Evolutionary conservation across 2,888 invertebrate species (phyloP).

Genomic region (Bedellia somnulentella): DNA sequence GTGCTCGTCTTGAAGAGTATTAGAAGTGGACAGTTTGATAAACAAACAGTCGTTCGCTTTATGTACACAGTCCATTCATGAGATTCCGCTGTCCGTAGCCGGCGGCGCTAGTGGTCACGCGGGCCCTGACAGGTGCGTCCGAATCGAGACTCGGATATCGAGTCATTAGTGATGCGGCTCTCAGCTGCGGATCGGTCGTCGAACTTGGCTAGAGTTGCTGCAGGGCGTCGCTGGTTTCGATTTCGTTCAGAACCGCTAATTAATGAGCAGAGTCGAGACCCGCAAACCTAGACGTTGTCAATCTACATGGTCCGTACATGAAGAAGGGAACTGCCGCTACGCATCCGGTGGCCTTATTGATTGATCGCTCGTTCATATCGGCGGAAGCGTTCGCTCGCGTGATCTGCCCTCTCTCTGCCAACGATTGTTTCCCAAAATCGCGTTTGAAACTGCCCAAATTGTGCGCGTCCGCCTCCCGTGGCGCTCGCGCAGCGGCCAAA

Average conservation of each 20-base stretch:
- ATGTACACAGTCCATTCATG: slow-evolving; percentile 44
- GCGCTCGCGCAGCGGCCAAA: slow-evolving; percentile 24
- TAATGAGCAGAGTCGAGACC: no score
- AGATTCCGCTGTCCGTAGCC: slow-evolving; percentile 37
- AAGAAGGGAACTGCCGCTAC: slow-evolving; percentile 22
- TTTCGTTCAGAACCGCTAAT: slow-evolving; percentile 21
- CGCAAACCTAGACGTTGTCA: slow-evolving; percentile 17
- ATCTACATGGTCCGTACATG: slow-evolving; percentile 13
- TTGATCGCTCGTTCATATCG: slow-evolving; percentile 21
- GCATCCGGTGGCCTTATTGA: slow-evolving; percentile 28
- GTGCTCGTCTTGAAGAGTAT: slow-evolving; percentile 24
- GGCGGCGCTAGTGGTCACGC: slow-evolving; percentile 13
- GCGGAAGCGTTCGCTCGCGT: slow-evolving; percentile 31
- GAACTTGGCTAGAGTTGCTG: slow-evolving; percentile 14
- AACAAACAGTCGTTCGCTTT: slow-evolving; percentile 39
- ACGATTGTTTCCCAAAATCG: slow-evolving; percentile 41
- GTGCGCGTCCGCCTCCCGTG: slow-evolving; percentile 37
- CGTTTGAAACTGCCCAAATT: slow-evolving; percentile 32
- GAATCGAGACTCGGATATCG: slow-evolving; percentile 25
- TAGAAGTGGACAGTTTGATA: slow-evolving; percentile 57
- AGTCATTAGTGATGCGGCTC: slow-evolving; percentile 11
- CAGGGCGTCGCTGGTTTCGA: slow-evolving; percentile 23
- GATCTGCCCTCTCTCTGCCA: slow-evolving; percentile 26
- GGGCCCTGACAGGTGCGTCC: slow-evolving; percentile 23
- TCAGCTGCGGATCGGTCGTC: slow-evolving; percentile 22